phyloP scores from a whole-genome alignment of 2,797 vertebrate species.

The Helicolenus hilgendorfi region DNA sequence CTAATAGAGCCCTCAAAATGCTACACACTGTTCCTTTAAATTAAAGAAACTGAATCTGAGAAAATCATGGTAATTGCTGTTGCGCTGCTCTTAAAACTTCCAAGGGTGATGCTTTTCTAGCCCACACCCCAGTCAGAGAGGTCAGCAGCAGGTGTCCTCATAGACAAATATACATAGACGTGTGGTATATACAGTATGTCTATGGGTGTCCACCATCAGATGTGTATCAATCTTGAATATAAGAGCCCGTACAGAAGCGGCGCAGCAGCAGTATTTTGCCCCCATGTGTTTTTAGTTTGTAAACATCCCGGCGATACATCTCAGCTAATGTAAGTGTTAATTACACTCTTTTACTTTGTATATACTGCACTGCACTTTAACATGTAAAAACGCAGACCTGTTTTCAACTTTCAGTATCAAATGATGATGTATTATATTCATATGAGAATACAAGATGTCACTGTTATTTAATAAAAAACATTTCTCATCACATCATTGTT shows the following conservation, averaged over 20 bases:
- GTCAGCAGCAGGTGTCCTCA: neutral
- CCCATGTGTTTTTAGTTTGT: neutral
- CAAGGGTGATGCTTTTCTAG: neutral
- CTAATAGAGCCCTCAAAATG: no score
- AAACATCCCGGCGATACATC: no score
- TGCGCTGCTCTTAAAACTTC: neutral
- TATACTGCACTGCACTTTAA: neutral
- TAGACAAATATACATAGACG: no score
- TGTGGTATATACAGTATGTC: accelerated
- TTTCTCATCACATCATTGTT: no score
- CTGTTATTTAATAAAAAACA: neutral
- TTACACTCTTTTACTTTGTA: neutral
- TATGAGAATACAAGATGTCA: neutral
- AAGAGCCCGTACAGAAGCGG: neutral
- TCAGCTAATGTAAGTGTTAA: no score
- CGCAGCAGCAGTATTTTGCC: neutral
- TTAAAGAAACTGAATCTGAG: neutral
- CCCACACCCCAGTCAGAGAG: neutral
- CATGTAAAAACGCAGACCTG: neutral
- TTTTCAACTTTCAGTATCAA: neutral
- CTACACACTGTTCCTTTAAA: no score
- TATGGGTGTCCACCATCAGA: neutral
- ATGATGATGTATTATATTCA: neutral
- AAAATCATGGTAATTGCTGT: neutral
- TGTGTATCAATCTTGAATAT: neutral